phyloP scores from a whole-genome alignment of 1,140 invertebrate genomes.

The Theocolax elegans region DNA sequence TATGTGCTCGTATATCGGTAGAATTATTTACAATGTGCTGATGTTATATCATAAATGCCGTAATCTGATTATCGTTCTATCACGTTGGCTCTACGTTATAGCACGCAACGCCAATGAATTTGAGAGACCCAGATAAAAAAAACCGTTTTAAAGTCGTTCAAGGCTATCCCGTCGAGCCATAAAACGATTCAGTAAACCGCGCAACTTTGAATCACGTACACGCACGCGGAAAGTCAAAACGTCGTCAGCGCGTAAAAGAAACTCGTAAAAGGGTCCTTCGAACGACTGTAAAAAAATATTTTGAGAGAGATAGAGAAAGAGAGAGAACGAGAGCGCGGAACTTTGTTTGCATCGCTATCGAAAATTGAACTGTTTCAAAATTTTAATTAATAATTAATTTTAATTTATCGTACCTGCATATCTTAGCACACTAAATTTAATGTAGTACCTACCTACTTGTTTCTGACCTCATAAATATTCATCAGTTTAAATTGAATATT shows the following conservation, averaged over 20 bases:
- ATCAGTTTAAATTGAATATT: too few species aligned
- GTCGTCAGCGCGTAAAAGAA: not conserved
- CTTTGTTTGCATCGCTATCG: too few species aligned
- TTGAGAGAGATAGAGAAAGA: not conserved
- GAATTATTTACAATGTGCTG: too few species aligned
- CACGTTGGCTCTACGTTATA: too few species aligned
- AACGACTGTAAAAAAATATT: not conserved
- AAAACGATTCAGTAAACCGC: slow-evolving; percentile 25
- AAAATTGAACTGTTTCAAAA: too few species aligned
- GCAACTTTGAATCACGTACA: slow-evolving; percentile 15
- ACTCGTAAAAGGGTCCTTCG: not conserved
- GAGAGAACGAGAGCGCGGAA: too few species aligned
- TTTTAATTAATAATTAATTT: too few species aligned
- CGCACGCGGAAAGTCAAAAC: not conserved
- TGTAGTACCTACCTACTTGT: too few species aligned
- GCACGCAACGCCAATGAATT: slow-evolving; percentile 7
- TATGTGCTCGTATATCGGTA: too few species aligned
- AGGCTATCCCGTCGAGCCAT: not conserved
- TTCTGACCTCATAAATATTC: too few species aligned
- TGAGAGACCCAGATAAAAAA: not conserved
- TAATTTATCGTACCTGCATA: too few species aligned
- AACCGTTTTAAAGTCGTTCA: slow-evolving; percentile 11
- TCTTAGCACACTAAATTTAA: too few species aligned
- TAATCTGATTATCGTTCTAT: not conserved
- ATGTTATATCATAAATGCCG: not conserved